Base-by-base conservation (phyloP, 2,113 vertebrate species). In the Lepus americanus region DNA sequence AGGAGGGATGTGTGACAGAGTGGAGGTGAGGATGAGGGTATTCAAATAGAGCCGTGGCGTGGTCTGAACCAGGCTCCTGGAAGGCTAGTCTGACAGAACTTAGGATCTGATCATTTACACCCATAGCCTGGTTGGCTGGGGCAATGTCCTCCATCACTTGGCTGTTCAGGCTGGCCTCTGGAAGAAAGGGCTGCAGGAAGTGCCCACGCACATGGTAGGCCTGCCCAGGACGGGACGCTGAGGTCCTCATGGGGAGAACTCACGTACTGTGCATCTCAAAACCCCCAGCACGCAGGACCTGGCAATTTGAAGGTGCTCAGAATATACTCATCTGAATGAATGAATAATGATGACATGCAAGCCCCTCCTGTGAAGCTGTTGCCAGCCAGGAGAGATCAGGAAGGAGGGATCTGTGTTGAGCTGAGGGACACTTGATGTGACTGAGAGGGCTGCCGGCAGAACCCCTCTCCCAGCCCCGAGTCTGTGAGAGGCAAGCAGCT, bases 141-240 rank as follows among this genome's bases (percentile, higher is more conserved):
- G 27, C 4, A 10, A 59, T 20, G 31, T 23, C 86, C 61, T 16
- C 23, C 4, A 5, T 27, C 31, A 33, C 36, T 29, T 25, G 79
- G 63, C 61, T 9, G 2, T 9, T 10, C 44, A 14, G n/a, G 3
- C 17, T 39, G 17, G 59, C 87, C 49, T 39, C 19, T 39, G n/a
- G 64, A 49, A 49, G 55, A 44, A 4, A 20, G 19, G 4, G n/a
- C 74, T 87, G 25, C 22, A 90, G 74, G 69, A 92, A 59, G 39
- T 1, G 5, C 13, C 22, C 9, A 9, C 0, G 5, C 2, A 9
- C 3, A 6, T 0, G 0, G 6, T 5, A 25, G 44, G 33, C 33
- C 39, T n/a, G 23, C n/a, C 67, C 11, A 7, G 17, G 17, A 79
- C 11, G 7, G 17, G 13, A 73, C 33, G 0, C 0, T 22, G 39